Evolutionary conservation across 2,113 vertebrate species (phyloP).

Genomic region (Indicator indicator): DNA sequence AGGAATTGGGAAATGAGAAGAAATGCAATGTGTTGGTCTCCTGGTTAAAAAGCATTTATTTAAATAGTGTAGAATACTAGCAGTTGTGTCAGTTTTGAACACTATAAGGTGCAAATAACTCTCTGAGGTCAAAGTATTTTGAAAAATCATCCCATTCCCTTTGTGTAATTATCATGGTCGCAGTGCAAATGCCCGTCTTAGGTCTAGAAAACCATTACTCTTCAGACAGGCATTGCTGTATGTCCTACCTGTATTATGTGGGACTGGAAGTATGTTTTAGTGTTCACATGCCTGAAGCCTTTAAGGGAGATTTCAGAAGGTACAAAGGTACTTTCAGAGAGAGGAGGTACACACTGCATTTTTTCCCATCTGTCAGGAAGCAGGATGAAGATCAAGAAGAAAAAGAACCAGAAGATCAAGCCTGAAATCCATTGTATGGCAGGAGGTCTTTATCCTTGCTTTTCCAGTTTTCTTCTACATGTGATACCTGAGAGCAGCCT

Average conservation of each 20-base stretch:
- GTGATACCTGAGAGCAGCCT: background rate
- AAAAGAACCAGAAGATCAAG: background rate
- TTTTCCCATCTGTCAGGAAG: background rate
- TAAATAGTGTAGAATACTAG: background rate
- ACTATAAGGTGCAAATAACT: background rate
- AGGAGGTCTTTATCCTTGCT: background rate
- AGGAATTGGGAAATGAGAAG: background rate
- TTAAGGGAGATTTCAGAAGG: background rate
- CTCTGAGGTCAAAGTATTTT: conserved; percentile 6
- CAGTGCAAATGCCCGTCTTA: background rate
- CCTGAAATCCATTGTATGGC: background rate
- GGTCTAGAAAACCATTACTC: background rate
- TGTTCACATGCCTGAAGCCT: background rate
- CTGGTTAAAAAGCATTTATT: background rate
- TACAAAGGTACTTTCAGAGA: background rate
- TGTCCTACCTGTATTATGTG: background rate
- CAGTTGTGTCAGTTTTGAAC: background rate
- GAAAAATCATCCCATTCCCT: background rate
- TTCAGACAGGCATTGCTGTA: background rate
- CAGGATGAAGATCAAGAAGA: background rate
- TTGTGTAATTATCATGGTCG: background rate
- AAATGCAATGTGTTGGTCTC: background rate
- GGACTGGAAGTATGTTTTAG: conserved; percentile 24
- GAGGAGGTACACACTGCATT: background rate
- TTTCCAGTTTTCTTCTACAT: background rate